Evolutionary conservation across 1,140 invertebrate genomes (phyloP).

Genomic region (Ptiloglossa arizonensis): DNA sequence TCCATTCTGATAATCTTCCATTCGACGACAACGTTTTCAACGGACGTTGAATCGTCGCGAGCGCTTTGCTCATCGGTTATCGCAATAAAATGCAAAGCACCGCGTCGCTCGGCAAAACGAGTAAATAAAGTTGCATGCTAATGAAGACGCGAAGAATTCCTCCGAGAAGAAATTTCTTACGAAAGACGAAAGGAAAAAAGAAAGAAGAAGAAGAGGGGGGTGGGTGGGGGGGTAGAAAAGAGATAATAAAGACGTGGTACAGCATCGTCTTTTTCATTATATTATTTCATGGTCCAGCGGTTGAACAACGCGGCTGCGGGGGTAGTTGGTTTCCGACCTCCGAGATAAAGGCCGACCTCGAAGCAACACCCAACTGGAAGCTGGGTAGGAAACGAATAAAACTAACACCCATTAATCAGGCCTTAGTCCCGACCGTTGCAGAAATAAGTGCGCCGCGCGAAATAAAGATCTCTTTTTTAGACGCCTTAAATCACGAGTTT

Average conservation of each 20-base stretch:
- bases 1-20: background rate
- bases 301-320: constrained; percentile 24
- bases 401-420: constrained; percentile 79
- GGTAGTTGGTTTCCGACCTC: constrained; percentile 23
- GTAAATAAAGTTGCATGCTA: background rate
- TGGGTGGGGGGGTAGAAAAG: too few relatives aligned
- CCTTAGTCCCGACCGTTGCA: constrained; percentile 63
- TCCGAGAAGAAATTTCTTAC: background rate
- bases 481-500: constrained; percentile 77
- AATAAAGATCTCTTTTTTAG: constrained; percentile 77
- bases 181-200: constrained; percentile 21
- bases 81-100: background rate
- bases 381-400: constrained; percentile 70
- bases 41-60: background rate
- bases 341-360: constrained; percentile 70
- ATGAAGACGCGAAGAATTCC: background rate
- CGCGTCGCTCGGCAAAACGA: background rate
- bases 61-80: background rate
- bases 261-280: constrained; percentile 44
- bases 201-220: too few relatives aligned
- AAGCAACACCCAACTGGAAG: constrained; percentile 44
- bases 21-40: background rate
- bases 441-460: constrained; percentile 68
- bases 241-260: constrained; percentile 23
- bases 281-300: constrained; percentile 21